A percentile compares a stretch with the other conserved stretches of the same genome.
phyloP scores from a whole-genome alignment of 2,888 invertebrate genomes.

The Cyclophora punctaria region DNA sequence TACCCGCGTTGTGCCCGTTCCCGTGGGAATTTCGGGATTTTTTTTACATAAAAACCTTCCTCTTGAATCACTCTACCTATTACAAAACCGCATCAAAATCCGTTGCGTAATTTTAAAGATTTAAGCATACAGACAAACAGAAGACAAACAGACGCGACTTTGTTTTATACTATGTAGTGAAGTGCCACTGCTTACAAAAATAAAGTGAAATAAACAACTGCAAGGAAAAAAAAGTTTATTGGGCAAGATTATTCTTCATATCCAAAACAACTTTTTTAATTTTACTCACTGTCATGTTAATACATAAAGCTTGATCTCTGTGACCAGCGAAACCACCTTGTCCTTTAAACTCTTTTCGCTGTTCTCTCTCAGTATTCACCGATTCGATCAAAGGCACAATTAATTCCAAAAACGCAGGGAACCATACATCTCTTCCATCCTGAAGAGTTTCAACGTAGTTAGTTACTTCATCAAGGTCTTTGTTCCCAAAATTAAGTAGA shows the following conservation, averaged over 20 bases:
- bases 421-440: slow-evolving; percentile 17
- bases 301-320: slow-evolving; percentile 38
- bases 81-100: no score
- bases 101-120: no score
- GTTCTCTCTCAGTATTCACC: no score
- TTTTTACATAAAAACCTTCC: no score
- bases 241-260: slow-evolving; percentile 21
- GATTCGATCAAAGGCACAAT: no score
- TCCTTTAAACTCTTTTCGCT: slow-evolving; percentile 16
- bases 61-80: no score
- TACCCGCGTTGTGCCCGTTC: no score
- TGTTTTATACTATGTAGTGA: no score
- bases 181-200: background rate
- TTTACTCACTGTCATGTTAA: slow-evolving; percentile 36
- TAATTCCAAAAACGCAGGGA: slow-evolving; percentile 34
- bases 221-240: background rate
- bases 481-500: slow-evolving; percentile 5
- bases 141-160: no score
- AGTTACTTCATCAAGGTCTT: background rate
- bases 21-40: no score
- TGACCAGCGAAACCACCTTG: slow-evolving; percentile 45
- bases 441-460: slow-evolving; percentile 24
- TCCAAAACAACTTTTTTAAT: slow-evolving; percentile 34
- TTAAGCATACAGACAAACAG: no score
- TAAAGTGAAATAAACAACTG: background rate